Evolutionary conservation across 2,888 invertebrate genomes (phyloP), one percentile per base, ranked within the genome.

Genomic region (Cephus pygmeus): DNA sequence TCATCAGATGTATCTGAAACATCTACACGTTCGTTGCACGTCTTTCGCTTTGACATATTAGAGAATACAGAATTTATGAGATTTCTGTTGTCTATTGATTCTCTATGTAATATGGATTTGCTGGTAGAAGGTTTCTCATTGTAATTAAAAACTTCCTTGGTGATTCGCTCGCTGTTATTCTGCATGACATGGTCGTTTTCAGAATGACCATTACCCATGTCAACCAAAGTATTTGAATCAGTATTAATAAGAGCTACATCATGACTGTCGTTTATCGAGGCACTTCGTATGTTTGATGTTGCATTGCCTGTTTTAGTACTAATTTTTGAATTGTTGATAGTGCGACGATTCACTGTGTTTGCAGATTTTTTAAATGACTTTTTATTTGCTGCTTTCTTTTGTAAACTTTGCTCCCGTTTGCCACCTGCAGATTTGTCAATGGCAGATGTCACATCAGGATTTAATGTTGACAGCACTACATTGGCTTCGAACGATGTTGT

Each of bases 391-490:
- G 88, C 80, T 81, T 76, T 83, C 83, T 80, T 85, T 76, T 82
- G 87, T 83, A 74, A 81, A 91, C 84, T 92, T 92, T 85, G 92
- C 91, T 78, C 92, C 88, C 73, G 91, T 86, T 69, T 76, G 73
- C 23, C 80, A 78, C 86, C 88, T 88, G 90, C 92, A 35, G 91
- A 80, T 90, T 75, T 92, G 90, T 88, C 89, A 0, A 23, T 56
- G 6, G 23, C 9, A 23, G 23, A 56, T 23, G 56, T 56, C 56
- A 85, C 83, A 78, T 94, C 94, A 6, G 94, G 93, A 87, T 94
- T 95, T 71, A 96, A 91, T 1, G 96, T 97, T 11, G 98, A 96
- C 84, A 97, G 93, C 0, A 98, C 95, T 88, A 97, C 95, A 86
- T 95, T 94, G 31, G 95, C 95, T 92, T 97, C 96, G 91, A 97